Conservation (phyloP, 2,797 vertebrate species). For the Heteromormyrus szaboi region DNA sequence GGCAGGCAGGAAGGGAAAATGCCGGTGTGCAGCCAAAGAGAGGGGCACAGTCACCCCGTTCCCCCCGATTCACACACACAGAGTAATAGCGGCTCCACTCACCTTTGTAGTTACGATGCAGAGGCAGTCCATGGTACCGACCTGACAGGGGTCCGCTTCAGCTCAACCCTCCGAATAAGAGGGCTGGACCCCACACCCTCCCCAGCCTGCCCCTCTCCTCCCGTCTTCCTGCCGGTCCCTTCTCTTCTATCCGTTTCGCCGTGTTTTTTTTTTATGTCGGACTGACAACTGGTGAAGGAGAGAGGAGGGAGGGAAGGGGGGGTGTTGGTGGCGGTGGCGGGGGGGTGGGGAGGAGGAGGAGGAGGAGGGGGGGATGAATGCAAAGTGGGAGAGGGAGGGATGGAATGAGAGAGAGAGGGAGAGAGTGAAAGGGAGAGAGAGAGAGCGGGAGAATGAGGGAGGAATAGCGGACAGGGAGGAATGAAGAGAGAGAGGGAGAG, state of each 20-base stretch:
- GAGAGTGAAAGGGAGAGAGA: too few species aligned
- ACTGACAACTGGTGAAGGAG: slow-evolving; percentile 24
- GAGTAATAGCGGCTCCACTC: slow-evolving; percentile 12
- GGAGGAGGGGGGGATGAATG: too few species aligned
- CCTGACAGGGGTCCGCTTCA: slow-evolving; percentile 22
- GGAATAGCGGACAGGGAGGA: too few species aligned
- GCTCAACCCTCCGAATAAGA: slow-evolving; percentile 4
- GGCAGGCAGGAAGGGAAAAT: background rate
- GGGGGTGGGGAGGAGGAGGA: too few species aligned
- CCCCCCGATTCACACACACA: background rate
- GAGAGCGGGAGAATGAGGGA: too few species aligned
- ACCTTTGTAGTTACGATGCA: slow-evolving; percentile 50
- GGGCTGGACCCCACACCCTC: slow-evolving; percentile 14
- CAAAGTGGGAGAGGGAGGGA: too few species aligned
- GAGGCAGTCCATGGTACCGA: slow-evolving; percentile 46
- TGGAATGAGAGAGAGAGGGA: too few species aligned
- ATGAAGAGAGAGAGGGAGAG: too few species aligned
- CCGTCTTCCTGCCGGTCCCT: slow-evolving; percentile 29
- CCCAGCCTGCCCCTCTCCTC: slow-evolving; percentile 22
- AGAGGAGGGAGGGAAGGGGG: background rate
- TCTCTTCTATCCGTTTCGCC: slow-evolving; percentile 7
- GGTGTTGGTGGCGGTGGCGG: background rate
- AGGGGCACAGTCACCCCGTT: background rate
- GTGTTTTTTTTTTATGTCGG: slow-evolving; percentile 13
- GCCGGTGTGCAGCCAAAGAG: background rate